Evolutionary conservation across 2,113 vertebrate species (phyloP), one percentile per base, ranked within the genome.

Genomic region (Corydoras sp.): DNA sequence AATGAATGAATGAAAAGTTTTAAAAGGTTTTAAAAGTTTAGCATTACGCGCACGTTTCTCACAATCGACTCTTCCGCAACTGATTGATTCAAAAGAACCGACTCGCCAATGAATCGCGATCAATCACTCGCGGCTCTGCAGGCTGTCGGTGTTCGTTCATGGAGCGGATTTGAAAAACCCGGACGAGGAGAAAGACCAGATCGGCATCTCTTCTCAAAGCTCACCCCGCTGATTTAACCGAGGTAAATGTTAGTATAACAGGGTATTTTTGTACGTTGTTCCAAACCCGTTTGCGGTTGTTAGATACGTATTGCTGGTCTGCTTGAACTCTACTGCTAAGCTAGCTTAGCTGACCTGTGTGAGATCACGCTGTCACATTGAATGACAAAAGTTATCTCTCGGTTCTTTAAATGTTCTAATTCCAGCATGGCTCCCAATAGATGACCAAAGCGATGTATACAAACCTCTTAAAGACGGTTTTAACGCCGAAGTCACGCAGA

Each of bases 241-340:
- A 76, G 74, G 69, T 72, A 72, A 62, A 9, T 9, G 7, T 15
- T 2, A 12, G 3, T 58, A 11, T 62, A 24, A 30, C 7, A 2
- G 2, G 2, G 6, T 8, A 3, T 65, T 65, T 65, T 49, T n/a
- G 1, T 6, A 1, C 4, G n/a, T 14, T 8, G 24, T 15, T 67
- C 8, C 12, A 5, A 29, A 53, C 11, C 13, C 35, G 1, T 24
- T 54, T 53, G 8, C 18, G 9, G 8, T 10, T 10, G 10, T 51
- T 66, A 60, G 35, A 59, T 59, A 4, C 10, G 2, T 29, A 35
- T 61, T 10, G 13, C 58, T 1, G 7, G 56, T 15, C 10, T 14
- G 10, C 10, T n/a, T 5, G n/a, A 18, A n/a, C 60, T 29, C 12
- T 54, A 32, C 30, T 24, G 67, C 56, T 69, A 69, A 24, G 68